Percentiles rank a stretch among this genome's conserved stretches.
Evolutionary conservation across 2,113 vertebrate genomes (phyloP).

Genomic region (Notechis scutatus): DNA sequence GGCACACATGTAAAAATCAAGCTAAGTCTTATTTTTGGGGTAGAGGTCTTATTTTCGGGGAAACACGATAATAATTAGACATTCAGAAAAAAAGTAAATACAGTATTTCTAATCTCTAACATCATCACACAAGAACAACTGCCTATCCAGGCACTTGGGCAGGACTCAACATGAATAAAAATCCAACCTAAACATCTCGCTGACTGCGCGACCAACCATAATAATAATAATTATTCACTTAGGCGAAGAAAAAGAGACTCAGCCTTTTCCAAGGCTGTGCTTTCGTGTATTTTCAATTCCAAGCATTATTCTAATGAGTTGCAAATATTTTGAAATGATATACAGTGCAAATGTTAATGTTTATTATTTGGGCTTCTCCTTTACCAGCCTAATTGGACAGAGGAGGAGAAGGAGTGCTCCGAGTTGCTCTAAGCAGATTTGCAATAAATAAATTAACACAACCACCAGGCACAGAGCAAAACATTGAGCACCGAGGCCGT

Average conservation of each 20-base stretch:
- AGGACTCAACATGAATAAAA: neutral
- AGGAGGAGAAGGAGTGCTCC: neutral
- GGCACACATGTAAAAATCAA: too few species aligned
- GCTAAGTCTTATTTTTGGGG: too few species aligned
- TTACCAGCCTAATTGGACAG: neutral
- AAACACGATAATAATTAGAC: too few species aligned
- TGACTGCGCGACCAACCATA: neutral
- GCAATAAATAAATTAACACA: neutral
- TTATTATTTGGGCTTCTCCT: neutral
- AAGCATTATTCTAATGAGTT: neutral
- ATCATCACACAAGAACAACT: neutral
- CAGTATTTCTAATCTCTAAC: neutral
- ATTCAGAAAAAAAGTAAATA: too few species aligned
- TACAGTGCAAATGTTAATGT: neutral
- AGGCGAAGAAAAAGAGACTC: neutral
- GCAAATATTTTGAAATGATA: neutral
- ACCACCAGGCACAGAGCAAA: neutral
- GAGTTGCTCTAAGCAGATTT: neutral
- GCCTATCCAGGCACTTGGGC: neutral
- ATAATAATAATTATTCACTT: neutral
- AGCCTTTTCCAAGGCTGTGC: neutral
- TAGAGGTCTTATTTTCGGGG: too few species aligned
- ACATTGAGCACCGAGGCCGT: neutral
- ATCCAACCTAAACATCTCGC: neutral
- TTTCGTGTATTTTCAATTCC: neutral